Evolutionary conservation across 1,140 invertebrate genomes (phyloP), one percentile per base, ranked within the genome.

Genomic region (Apocrypta bakeri): DNA sequence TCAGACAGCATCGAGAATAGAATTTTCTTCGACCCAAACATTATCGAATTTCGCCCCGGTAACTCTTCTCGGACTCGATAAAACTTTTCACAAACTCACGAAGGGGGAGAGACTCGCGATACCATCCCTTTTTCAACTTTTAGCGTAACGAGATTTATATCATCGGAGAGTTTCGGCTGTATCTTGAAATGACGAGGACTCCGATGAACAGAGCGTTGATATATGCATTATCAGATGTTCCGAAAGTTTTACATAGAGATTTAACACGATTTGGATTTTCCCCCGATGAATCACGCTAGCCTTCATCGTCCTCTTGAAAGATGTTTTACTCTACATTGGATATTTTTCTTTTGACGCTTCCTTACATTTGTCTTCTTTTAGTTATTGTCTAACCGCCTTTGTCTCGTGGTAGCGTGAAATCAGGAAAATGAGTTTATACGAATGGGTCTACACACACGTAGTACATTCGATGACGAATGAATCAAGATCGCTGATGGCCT

Each of bases 291-390:
- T 66, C 21, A 3, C 14, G 3, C 24, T 37, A 31, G 33, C 1
- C 17, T 17, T 31, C 8, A 8, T 21, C 7, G 11, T 68, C 27
- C 69, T 21, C 8, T 71, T 33, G 8, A 71, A 37, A 14, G n/a
- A 71, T 7, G 17, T n/a, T 33, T 33, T 7, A n/a, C 25, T 21
- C 7, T 14, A 72, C 21, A 8, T 61, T 8, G 17, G 14, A 64
- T 24, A 42, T 72, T 42, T 21, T 72, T 37, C 12, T 72, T 72
- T 42, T 72, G 14, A 29, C 73, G 14, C 29, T 6, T 61, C 21
- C 73, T 61, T 61, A n/a, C 42, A 75, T 75, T 75, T 61, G 48
- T 75, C 73, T 61, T 31, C 48, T 27, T 61, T 75, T 25, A 12
- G 17, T n/a, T n/a, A 68, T 8, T 24, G 71, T 42, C 69, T 40